phyloP scores from a whole-genome alignment of 2,113 vertebrate genomes.

The Hepsetus odoe region DNA sequence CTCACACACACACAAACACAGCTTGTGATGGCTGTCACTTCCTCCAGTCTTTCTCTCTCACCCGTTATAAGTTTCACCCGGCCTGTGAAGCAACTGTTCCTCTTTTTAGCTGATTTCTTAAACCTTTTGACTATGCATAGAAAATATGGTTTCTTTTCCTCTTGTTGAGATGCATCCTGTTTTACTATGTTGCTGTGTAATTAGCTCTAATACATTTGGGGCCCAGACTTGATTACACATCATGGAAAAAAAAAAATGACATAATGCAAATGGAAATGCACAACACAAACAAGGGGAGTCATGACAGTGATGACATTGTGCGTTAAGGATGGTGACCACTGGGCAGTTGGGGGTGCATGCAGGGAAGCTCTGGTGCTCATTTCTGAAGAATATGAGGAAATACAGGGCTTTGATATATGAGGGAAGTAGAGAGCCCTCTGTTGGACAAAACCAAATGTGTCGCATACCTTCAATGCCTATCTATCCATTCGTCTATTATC shows the following conservation, averaged over 20 bases:
- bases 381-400: not conserved
- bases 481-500: too few relatives aligned
- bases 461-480: not conserved
- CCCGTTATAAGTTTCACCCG: slow-evolving; percentile 28
- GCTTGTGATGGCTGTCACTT: slow-evolving; percentile 46
- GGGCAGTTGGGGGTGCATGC: not conserved
- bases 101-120: slow-evolving; percentile 45
- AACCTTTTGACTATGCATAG: slow-evolving; percentile 17
- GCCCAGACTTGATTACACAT: not conserved
- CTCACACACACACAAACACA: slow-evolving; percentile 17
- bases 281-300: not conserved
- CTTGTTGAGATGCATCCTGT: slow-evolving; percentile 29
- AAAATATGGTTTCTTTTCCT: slow-evolving; percentile 51
- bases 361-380: not conserved
- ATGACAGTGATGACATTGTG: not conserved
- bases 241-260: not conserved
- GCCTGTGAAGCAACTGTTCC: slow-evolving; percentile 35
- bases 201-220: not conserved
- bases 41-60: slow-evolving; percentile 36
- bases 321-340: not conserved
- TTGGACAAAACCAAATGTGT: not conserved
- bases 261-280: not conserved
- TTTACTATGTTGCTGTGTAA: not conserved
- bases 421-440: not conserved
- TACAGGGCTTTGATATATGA: not conserved